phyloP scores from a whole-genome alignment of 2,797 vertebrate species.

The Apogon talboti region DNA sequence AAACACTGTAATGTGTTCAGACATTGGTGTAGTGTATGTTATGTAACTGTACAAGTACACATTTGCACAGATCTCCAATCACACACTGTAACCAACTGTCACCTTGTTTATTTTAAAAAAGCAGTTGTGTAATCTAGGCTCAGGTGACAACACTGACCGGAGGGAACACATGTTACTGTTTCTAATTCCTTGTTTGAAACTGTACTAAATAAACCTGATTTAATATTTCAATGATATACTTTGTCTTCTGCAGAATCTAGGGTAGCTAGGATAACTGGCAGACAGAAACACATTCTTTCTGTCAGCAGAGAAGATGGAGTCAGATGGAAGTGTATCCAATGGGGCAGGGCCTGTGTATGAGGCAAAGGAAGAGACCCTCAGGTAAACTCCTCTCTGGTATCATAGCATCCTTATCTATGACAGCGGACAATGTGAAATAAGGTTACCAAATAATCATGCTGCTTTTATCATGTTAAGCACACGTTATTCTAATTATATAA shows the following conservation, averaged over 20 bases:
- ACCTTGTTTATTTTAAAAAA: conserved; percentile 19
- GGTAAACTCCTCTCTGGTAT: conserved; percentile 47
- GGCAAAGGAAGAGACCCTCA: conserved; percentile 58
- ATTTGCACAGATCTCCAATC: not conserved
- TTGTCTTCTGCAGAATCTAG: conserved; percentile 10
- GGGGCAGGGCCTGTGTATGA: conserved; percentile 64
- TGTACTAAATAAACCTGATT: not conserved
- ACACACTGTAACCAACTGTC: not conserved
- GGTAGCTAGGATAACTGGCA: conserved; percentile 14
- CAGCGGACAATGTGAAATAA: not conserved
- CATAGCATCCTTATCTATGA: not conserved
- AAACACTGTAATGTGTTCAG: not conserved
- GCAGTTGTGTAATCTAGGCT: not conserved
- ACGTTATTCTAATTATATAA: not conserved
- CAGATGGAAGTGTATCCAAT: conserved; percentile 51
- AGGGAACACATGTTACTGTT: not conserved
- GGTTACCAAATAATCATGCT: not conserved
- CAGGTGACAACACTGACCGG: not conserved
- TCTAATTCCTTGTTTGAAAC: not conserved
- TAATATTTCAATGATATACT: not conserved
- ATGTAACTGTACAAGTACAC: not conserved
- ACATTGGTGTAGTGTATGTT: not conserved
- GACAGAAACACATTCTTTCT: conserved; percentile 19
- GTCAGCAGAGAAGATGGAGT: conserved; percentile 71
- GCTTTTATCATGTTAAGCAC: not conserved